A percentile compares a stretch with the other conserved stretches of the same genome.
Evolutionary conservation across 2,113 vertebrate species (phyloP).

Genomic region (Oceanites oceanicus): DNA sequence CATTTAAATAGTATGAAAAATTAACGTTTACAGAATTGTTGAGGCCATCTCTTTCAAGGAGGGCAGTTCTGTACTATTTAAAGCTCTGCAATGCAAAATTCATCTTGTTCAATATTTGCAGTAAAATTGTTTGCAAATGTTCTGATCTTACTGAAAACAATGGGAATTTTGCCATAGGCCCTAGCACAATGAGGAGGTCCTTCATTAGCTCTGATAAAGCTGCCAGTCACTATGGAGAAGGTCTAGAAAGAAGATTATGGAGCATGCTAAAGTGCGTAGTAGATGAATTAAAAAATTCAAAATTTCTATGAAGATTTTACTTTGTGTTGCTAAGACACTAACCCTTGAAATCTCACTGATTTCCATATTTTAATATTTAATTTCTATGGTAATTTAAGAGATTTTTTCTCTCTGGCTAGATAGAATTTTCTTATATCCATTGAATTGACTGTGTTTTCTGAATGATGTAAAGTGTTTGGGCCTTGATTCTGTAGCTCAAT

Average conservation of each 20-base stretch:
- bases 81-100: not conserved
- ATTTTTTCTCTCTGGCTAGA: not conserved
- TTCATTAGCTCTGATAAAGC: not conserved
- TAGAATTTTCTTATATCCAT: not conserved
- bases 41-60: not conserved
- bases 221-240: not conserved
- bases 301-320: not conserved
- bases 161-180: not conserved
- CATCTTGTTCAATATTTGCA: not conserved
- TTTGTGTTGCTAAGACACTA: constrained; percentile 8
- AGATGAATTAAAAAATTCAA: not conserved
- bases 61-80: not conserved
- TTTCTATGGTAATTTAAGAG: not conserved
- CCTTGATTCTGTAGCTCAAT: not conserved
- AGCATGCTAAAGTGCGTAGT: not conserved
- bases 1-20: not conserved
- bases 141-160: not conserved
- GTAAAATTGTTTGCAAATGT: not conserved
- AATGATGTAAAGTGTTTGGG: not conserved
- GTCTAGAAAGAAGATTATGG: not conserved
- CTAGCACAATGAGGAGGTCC: not conserved
- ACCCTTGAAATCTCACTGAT: not conserved
- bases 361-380: constrained; percentile 5
- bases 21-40: not conserved
- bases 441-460: not conserved